Percentiles rank a stretch among this genome's conserved stretches.
Evolutionary conservation across 2,113 vertebrate genomes (phyloP).

Genomic region (Ailuropoda melanoleuca): DNA sequence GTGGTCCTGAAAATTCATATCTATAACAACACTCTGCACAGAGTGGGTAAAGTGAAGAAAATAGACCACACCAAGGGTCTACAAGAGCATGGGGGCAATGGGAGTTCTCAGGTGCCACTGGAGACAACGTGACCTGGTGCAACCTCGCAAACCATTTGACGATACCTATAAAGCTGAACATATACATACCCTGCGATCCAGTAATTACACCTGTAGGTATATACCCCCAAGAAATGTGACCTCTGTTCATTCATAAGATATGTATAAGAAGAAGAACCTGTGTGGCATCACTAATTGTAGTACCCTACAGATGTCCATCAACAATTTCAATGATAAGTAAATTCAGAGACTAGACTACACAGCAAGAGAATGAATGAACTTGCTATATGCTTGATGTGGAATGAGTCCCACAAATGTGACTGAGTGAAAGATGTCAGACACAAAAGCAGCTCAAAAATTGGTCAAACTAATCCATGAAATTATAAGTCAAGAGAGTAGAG

Average conservation of each 20-base stretch:
- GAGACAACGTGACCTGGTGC: neutral
- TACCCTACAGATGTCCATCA: neutral
- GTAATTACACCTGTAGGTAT: neutral
- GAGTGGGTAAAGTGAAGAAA: neutral
- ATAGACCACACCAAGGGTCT: neutral
- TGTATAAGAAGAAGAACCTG: neutral
- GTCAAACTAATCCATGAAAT: neutral
- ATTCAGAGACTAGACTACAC: neutral
- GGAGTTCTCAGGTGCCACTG: neutral
- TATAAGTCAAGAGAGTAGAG: neutral
- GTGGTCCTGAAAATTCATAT: neutral
- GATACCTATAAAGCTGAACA: neutral
- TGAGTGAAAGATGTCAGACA: neutral
- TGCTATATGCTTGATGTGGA: neutral
- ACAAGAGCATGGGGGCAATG: neutral
- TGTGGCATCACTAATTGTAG: neutral
- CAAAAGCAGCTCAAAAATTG: neutral
- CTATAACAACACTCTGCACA: neutral
- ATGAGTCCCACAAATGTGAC: neutral
- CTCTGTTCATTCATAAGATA: neutral
- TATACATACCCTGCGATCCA: too few species aligned
- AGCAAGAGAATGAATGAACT: neutral
- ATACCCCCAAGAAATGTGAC: neutral
- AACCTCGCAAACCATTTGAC: neutral
- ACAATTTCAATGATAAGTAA: neutral